phyloP scores from a whole-genome alignment of 2,797 vertebrate genomes.

The Euthynnus affinis region DNA sequence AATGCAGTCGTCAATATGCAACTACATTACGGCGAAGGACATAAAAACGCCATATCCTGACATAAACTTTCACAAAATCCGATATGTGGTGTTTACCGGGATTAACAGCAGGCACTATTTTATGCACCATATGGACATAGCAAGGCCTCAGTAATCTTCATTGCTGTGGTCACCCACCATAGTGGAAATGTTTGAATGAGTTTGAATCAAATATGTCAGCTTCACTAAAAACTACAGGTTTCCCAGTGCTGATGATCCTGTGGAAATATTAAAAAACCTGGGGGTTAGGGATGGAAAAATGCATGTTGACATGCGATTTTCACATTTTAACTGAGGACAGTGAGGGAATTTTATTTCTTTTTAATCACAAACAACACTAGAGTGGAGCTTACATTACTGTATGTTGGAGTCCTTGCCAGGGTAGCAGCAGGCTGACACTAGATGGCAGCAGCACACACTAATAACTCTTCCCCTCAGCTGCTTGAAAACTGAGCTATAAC shows the following conservation, averaged over 20 bases:
- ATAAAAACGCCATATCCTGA: constrained; percentile 56
- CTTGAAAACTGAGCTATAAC: constrained; percentile 50
- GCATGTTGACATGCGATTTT: constrained; percentile 12
- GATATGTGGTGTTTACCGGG: constrained; percentile 51
- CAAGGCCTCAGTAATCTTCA: constrained; percentile 43
- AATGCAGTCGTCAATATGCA: constrained; percentile 53
- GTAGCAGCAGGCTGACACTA: constrained; percentile 68
- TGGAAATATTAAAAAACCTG: not conserved
- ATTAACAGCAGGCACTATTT: constrained; percentile 27
- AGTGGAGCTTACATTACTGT: not conserved
- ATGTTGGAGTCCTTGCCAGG: constrained; percentile 36
- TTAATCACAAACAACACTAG: not conserved
- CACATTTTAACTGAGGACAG: constrained; percentile 16
- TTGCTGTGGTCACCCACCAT: constrained; percentile 54
- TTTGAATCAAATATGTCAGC: constrained; percentile 54
- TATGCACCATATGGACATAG: constrained; percentile 45
- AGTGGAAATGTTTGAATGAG: constrained; percentile 62
- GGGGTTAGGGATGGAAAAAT: constrained; percentile 3
- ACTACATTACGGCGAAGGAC: constrained; percentile 41
- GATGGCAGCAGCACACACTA: constrained; percentile 83
- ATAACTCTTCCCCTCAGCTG: constrained; percentile 10
- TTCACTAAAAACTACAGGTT: constrained; percentile 32
- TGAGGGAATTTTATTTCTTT: not conserved
- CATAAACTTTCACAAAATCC: constrained; percentile 51
- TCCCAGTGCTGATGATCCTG: constrained; percentile 4